These are phyloP conservation scores for Spilarctia lutea DNA, from an alignment of 2,888 invertebrate genomes.

Conservation along the genomic window DNA sequence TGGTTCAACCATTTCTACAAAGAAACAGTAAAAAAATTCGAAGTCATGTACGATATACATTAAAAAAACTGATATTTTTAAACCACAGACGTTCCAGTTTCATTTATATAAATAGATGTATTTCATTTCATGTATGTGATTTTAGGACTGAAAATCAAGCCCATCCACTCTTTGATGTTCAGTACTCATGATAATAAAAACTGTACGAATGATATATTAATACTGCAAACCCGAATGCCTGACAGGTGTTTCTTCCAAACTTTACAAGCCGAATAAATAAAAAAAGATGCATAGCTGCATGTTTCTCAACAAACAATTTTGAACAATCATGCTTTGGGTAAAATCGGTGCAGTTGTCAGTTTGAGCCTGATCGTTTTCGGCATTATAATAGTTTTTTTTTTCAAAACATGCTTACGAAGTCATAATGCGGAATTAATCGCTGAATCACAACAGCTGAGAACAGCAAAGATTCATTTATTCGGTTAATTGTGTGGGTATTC, in stretches of 20 bases:
- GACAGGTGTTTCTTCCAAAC: constrained; percentile 39
- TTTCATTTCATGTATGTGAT: neutral
- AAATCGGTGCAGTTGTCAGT: constrained; percentile 17
- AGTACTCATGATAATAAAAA: neutral
- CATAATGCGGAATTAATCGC: constrained; percentile 7
- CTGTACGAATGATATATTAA: neutral
- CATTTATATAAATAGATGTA: neutral
- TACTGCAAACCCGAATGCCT: neutral
- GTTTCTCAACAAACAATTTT: constrained; percentile 26
- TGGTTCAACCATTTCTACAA: too few species aligned
- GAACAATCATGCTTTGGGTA: constrained; percentile 21
- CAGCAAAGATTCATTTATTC: neutral
- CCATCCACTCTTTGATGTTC: neutral
- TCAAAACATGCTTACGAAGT: constrained; percentile 4
- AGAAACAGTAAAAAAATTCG: too few species aligned
- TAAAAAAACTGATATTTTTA: neutral
- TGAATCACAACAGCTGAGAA: neutral
- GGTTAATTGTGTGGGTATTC: neutral
- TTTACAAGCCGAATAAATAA: constrained; percentile 76
- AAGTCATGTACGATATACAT: too few species aligned
- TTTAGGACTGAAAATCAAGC: neutral
- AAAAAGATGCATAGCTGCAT: constrained; percentile 54
- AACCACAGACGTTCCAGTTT: neutral
- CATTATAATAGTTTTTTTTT: constrained; percentile 3
- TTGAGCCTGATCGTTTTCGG: neutral